Percentiles rank a stretch among this genome's conserved stretches.
Evolutionary conservation across 2,797 vertebrate genomes (phyloP).

Genomic region (Emys orbicularis): DNA sequence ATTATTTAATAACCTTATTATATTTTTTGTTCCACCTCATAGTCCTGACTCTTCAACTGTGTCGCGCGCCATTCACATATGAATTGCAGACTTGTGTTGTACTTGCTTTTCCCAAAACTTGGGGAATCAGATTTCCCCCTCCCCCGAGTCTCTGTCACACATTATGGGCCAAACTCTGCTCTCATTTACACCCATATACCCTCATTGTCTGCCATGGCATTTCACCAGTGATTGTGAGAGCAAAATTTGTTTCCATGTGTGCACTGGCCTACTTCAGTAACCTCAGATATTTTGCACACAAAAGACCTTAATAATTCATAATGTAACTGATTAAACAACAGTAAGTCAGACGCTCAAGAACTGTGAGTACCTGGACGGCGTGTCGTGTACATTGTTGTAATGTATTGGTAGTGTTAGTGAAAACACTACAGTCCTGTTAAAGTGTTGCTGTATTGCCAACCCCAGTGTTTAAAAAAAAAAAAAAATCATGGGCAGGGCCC

Average conservation of each 20-base stretch:
- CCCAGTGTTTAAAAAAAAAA: neutral
- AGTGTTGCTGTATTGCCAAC: neutral
- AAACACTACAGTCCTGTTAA: neutral
- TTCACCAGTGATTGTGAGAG: neutral
- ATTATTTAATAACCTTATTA: constrained; percentile 28
- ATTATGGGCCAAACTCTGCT: neutral
- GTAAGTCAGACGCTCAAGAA: neutral
- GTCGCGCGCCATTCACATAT: neutral
- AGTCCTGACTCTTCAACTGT: neutral
- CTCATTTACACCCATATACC: neutral
- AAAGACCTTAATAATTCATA: neutral
- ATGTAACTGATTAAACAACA: neutral
- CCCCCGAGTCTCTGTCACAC: neutral
- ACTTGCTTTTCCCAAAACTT: neutral
- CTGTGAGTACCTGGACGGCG: neutral
- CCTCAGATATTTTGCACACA: neutral
- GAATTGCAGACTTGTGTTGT: neutral
- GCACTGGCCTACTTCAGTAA: neutral
- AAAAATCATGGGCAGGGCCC: neutral
- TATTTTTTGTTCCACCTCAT: neutral
- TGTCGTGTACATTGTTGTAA: neutral
- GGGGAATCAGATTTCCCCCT: neutral
- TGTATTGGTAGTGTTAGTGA: neutral
- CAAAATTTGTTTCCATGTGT: neutral
- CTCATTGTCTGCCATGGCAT: neutral